A percentile compares a stretch with the other conserved stretches of the same genome.
phyloP scores from a whole-genome alignment of 2,113 vertebrate species.

The Pagrus major region DNA sequence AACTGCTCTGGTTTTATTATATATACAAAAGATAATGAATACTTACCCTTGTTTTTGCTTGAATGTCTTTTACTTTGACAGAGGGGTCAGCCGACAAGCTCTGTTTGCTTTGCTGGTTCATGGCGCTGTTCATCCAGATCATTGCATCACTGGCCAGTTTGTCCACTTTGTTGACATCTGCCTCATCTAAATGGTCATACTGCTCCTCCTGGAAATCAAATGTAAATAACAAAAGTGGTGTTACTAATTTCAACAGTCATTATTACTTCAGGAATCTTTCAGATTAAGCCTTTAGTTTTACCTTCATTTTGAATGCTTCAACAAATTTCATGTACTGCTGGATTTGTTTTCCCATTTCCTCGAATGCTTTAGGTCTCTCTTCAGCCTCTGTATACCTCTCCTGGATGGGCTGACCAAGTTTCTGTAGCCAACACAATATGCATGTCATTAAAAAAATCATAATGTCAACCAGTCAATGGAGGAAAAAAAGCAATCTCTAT shows the following conservation, averaged over 20 bases:
- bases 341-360: constrained; percentile 96
- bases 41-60: constrained; percentile 92
- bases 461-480: background rate
- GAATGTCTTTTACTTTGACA: constrained; percentile 91
- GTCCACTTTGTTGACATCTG: constrained; percentile 92
- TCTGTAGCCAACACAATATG: constrained; percentile 71
- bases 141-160: constrained; percentile 89
- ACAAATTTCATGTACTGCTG: constrained; percentile 97
- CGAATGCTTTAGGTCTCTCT: constrained; percentile 95
- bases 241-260: background rate
- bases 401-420: constrained; percentile 93
- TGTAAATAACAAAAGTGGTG: background rate
- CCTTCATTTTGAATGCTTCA: constrained; percentile 95
- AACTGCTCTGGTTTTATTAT: background rate
- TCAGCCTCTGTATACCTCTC: constrained; percentile 92
- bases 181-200: constrained; percentile 94
- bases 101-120: constrained; percentile 96
- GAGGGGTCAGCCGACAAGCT: constrained; percentile 89
- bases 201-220: constrained; percentile 87
- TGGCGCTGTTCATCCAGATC: constrained; percentile 98
- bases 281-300: constrained; percentile 57
- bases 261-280: background rate
- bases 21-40: no score
- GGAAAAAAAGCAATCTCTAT: background rate
- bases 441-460: background rate